Evolutionary conservation across 2,797 vertebrate species (phyloP), one percentile per base, ranked within the genome.

Genomic region (Pseudochromis fuscus): DNA sequence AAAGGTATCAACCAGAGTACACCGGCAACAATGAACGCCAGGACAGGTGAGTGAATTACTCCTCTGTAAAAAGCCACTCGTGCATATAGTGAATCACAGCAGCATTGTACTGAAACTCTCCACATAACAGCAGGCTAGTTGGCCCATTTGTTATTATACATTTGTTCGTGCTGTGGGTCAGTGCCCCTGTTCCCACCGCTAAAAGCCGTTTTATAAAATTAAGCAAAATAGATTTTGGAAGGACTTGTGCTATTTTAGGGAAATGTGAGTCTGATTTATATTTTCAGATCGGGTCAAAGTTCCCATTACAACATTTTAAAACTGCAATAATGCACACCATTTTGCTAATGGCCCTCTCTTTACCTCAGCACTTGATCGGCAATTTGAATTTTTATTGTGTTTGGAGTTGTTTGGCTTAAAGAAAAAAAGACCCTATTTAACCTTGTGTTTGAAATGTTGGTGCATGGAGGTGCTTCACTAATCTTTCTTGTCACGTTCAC

Each of bases 21-120:
- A 27, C 96, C 98, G 0, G 96, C 97, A 0, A 99, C 98, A 46
- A 97, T 98, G 96, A 99, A 99, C 0, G 97, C 97, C 73, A 95
- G 98, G 76, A 99, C 98, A 0, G 96, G 98, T 98, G 80, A 96
- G 95, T 68, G 12, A 53, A 77, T 51, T 23, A 70, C 16, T 45
- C 24, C 24, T 16, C n/a, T 23, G 16, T 60, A 31, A 30, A 57
- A 61, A 72, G 28, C 28, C n/a, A 16, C 13, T 67, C 24, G 25
- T 49, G 37, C 51, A 68, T 60, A 18, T 46, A 24, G 45, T 23
- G 33, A 70, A 42, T 40, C 30, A 64, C 24, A 71, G 56, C 33
- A 35, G 37, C 10, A 0, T 5, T 53, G 23, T 16, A 12, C 3
- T 31, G 28, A 28, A 52, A 51, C 57, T 62, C 7, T 19, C 24